Percentiles rank a stretch among this genome's conserved stretches.
These are phyloP conservation scores for Macropis europaea DNA, from an alignment of 2,888 invertebrate species.

Conservation along the genomic window DNA sequence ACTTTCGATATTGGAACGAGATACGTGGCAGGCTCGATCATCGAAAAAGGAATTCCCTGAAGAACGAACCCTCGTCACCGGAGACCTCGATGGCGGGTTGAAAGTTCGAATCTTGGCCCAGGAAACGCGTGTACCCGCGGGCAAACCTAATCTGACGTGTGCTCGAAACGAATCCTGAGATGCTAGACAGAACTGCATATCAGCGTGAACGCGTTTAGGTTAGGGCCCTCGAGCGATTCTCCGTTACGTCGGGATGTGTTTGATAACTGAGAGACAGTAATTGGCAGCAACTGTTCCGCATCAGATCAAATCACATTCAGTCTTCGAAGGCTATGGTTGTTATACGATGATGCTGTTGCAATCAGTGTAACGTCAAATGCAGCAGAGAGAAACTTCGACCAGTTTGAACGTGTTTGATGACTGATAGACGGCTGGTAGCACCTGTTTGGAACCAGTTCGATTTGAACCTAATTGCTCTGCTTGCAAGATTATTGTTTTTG, in stretches of 20 bases:
- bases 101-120: slow-evolving; percentile 41
- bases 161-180: slow-evolving; percentile 40
- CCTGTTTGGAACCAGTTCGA: no score
- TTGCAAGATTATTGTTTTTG: no score
- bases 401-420: no score
- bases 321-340: no score
- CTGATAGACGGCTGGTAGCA: no score
- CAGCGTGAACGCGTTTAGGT: slow-evolving; percentile 3
- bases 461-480: no score
- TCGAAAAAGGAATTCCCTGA: slow-evolving; percentile 50
- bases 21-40: no score
- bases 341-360: no score
- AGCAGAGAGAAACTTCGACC: no score
- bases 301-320: no score
- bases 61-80: slow-evolving; percentile 60
- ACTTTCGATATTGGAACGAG: no score
- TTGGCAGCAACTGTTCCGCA: neutral
- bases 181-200: slow-evolving; percentile 24
- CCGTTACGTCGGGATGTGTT: neutral
- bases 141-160: slow-evolving; percentile 46
- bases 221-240: slow-evolving; percentile 8
- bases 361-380: no score
- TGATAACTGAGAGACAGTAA: neutral
- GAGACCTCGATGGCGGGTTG: slow-evolving; percentile 16
- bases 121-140: slow-evolving; percentile 31